Evolutionary conservation across 2,888 invertebrate genomes (phyloP).

Genomic region (Drosophila ezoana): DNA sequence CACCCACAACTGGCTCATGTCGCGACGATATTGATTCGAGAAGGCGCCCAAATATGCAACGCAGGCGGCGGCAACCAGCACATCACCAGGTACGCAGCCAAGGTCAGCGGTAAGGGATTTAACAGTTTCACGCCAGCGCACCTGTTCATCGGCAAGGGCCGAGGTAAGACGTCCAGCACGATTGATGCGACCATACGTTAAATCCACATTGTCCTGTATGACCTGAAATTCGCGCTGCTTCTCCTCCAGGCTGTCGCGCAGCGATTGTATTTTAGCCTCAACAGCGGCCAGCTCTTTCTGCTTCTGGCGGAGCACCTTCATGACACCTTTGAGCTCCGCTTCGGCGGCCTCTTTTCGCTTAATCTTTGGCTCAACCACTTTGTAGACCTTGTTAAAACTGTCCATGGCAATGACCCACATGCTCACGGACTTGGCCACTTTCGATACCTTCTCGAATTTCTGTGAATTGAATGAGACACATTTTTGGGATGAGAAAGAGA

Average conservation of each 20-base stretch:
- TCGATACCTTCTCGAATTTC: slow-evolving; percentile 92
- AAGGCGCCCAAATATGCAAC: slow-evolving; percentile 97
- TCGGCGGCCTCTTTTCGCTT: slow-evolving; percentile 92
- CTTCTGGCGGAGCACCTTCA: slow-evolving; percentile 91
- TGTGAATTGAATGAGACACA: slow-evolving; percentile 53
- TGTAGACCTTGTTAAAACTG: slow-evolving; percentile 93
- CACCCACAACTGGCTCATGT: slow-evolving; percentile 90
- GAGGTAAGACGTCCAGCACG: slow-evolving; percentile 94
- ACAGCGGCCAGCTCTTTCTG: slow-evolving; percentile 93
- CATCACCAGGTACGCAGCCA: slow-evolving; percentile 92
- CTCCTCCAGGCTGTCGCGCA: slow-evolving; percentile 88
- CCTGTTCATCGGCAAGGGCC: slow-evolving; percentile 94
- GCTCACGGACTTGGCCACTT: slow-evolving; percentile 95
- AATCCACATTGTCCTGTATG: slow-evolving; percentile 90
- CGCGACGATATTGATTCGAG: slow-evolving; percentile 89
- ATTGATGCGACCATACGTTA: slow-evolving; percentile 91
- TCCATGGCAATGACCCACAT: slow-evolving; percentile 97
- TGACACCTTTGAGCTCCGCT: slow-evolving; percentile 90
- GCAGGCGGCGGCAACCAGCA: slow-evolving; percentile 93
- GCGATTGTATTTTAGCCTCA: slow-evolving; percentile 87
- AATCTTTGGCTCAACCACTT: slow-evolving; percentile 95
- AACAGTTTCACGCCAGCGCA: slow-evolving; percentile 92
- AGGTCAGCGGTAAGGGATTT: slow-evolving; percentile 88
- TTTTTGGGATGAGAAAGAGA: not conserved
- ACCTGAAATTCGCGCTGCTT: slow-evolving; percentile 91